Evolutionary conservation across 2,888 invertebrate genomes (phyloP).

Genomic region (Lepetodrilus schrolli): DNA sequence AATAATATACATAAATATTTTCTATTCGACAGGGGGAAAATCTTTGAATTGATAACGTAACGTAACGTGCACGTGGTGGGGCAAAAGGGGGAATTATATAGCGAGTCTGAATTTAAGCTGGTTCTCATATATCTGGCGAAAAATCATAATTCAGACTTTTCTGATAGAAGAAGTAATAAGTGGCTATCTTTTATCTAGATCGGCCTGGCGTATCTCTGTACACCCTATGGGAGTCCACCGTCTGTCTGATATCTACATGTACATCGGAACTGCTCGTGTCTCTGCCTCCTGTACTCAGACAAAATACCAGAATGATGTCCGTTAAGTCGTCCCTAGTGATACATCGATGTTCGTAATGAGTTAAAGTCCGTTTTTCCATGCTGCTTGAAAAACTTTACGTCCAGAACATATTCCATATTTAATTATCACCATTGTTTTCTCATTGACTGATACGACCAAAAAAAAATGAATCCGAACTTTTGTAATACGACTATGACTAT

Average conservation of each 20-base stretch:
- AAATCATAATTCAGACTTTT: conserved; percentile 11
- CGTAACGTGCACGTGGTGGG: conserved; percentile 1
- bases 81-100: background rate
- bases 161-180: conserved; percentile 18
- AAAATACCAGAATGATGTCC: background rate
- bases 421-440: no score
- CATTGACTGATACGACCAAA: no score
- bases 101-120: background rate
- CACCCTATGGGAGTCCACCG: background rate
- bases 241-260: conserved; percentile 2
- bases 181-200: conserved; percentile 12
- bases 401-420: no score
- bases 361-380: no score
- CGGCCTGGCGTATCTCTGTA: background rate
- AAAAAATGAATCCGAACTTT: no score
- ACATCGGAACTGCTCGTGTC: background rate
- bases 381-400: no score
- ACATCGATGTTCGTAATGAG: background rate
- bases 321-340: background rate
- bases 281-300: background rate
- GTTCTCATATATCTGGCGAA: background rate
- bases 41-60: background rate
- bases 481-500: no score
- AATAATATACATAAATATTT: conserved; percentile 25
- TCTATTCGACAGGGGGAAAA: conserved; percentile 17